A percentile compares a stretch with the other conserved stretches of the same genome.
These are phyloP conservation scores for Paedocypris sp. DNA, from an alignment of 2,113 vertebrate species.

Conservation along the genomic window DNA sequence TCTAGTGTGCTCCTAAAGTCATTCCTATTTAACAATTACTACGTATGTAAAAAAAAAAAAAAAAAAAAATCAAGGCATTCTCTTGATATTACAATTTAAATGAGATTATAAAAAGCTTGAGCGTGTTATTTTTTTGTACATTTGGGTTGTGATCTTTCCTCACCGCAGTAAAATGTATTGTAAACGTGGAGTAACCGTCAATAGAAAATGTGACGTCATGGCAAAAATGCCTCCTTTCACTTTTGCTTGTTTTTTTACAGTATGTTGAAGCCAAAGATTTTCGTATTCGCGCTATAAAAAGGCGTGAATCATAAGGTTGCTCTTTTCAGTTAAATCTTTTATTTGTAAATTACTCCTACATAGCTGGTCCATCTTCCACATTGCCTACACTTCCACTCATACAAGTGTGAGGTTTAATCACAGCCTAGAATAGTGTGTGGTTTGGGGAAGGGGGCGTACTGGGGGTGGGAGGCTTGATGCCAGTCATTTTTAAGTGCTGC, in stretches of 20 bases:
- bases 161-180: too few relatives aligned
- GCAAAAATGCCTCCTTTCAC: too few relatives aligned
- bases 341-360: conserved; percentile 2
- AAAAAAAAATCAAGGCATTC: neutral
- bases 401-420: conserved; percentile 31
- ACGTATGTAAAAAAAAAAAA: neutral
- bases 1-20: conserved; percentile 39
- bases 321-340: neutral
- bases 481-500: conserved; percentile 15
- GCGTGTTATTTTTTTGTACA: too few relatives aligned
- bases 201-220: neutral
- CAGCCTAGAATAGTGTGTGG: conserved; percentile 29
- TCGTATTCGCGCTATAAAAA: too few relatives aligned
- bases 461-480: conserved; percentile 24
- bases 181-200: neutral
- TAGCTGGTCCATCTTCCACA: conserved; percentile 15
- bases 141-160: too few relatives aligned
- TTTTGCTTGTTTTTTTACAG: too few relatives aligned
- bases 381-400: conserved; percentile 11
- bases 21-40: neutral
- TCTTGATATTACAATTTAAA: too few relatives aligned
- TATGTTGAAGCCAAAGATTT: too few relatives aligned
- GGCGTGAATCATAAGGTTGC: conserved; percentile 23
- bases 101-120: too few relatives aligned
- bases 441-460: neutral